Evolutionary conservation across 2,113 vertebrate species (phyloP), one percentile per base, ranked within the genome.

Genomic region (Cavia porcellus): DNA sequence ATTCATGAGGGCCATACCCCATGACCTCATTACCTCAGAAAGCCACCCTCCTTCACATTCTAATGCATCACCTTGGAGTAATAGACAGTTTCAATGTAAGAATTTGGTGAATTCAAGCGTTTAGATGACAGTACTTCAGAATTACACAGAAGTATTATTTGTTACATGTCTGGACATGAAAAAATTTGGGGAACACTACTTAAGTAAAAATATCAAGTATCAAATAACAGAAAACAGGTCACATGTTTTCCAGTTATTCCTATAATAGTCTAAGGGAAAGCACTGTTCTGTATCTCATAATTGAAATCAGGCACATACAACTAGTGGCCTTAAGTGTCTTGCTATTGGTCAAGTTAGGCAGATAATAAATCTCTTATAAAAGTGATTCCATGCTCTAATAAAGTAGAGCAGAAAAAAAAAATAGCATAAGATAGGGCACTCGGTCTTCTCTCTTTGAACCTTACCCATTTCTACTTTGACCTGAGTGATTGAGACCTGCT

Each of bases 381-480:
- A 85, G 35, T 38, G 70, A 32, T 28, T 77, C 47, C 45, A 12
- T 0, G 13, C 2, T 66, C 28, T 83, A 50, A 66, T n/a, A 50
- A 66, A 72, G 6, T 19, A 28, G 9, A 24, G 15, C 8, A 75
- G 8, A 42, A 52, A 28, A 17, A 4, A 47, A 52, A 20, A 72
- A 19, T 10, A 7, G 24, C 4, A 1, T 68, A 28, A 80, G 55
- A 72, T 17, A 28, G 20, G 17, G 61, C 20, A 22, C 0, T 25
- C 8, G 7, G 25, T 14, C 13, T 59, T 32, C 9, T 9, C 17
- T 8, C 0, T 25, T 38, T 15, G 30, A 22, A 5, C 4, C 1
- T 3, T 5, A 3, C 1, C 38, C 7, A 28, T 61, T 20, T 5
- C 9, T 47, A 52, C 35, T 89, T n/a, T n/a, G 32, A 38, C 55